Percentiles rank a stretch among this genome's conserved stretches.
These are phyloP conservation scores for Pongo pygmaeus DNA, from an alignment of 2,113 vertebrate genomes.

Conservation along the genomic window DNA sequence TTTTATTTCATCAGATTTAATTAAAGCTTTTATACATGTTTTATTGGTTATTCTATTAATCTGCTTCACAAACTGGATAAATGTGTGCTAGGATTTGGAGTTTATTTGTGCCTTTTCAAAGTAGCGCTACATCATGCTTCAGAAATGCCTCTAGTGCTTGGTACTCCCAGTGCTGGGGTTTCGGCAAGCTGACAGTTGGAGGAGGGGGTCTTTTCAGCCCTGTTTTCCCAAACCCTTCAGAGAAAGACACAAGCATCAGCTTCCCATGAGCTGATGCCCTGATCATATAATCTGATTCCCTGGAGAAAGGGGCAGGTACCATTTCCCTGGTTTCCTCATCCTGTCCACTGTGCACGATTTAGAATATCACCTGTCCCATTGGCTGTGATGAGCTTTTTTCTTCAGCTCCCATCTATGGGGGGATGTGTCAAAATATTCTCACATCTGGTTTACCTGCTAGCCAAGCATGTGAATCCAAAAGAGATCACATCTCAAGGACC, in stretches of 20 bases:
- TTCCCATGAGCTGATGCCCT: background rate
- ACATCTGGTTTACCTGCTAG: background rate
- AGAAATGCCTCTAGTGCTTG: slow-evolving; percentile 26
- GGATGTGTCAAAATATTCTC: background rate
- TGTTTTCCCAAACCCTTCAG: background rate
- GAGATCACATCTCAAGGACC: background rate
- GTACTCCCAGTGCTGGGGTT: slow-evolving; percentile 20
- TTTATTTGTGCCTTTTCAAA: slow-evolving; percentile 54
- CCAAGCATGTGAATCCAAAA: background rate
- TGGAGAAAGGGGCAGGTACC: background rate
- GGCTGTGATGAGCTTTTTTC: background rate
- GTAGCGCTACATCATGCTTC: background rate
- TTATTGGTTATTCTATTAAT: slow-evolving; percentile 76
- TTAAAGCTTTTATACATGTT: slow-evolving; percentile 81
- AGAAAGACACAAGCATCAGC: background rate
- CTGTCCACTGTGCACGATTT: background rate
- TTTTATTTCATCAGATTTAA: slow-evolving; percentile 78
- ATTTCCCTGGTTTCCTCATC: background rate
- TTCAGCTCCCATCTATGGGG: background rate
- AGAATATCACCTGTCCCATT: background rate
- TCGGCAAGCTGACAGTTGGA: background rate
- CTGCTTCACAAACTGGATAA: slow-evolving; percentile 69
- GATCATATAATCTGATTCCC: background rate
- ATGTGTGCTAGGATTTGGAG: slow-evolving; percentile 52
- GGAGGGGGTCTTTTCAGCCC: background rate